Base-by-base conservation (phyloP, 2,797 vertebrate species). In the Erethizon dorsatum region DNA sequence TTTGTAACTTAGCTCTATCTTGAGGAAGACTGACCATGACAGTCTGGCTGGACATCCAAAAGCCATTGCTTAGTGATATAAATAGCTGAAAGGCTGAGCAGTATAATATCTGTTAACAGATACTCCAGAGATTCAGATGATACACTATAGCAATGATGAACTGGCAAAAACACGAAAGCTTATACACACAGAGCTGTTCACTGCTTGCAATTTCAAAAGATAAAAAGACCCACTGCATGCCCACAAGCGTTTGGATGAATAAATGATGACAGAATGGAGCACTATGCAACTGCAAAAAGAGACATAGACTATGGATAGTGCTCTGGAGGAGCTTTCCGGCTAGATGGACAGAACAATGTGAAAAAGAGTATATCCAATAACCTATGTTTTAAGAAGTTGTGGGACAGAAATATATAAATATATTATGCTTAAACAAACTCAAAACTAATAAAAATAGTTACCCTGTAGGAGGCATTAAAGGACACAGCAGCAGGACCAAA, bases 161-260 rank as follows among this genome's bases (percentile, higher is more conserved):
- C 31, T 57, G 69, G 17, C 26, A 79, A 93, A 88, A 96, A 20
- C 52, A 87, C 2, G 26, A 87, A 87, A 94, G 13, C 15, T 45
- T 54, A 52, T 37, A n/a, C 63, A 59, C 17, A 17, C 73, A 88
- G 83, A 82, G 33, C 52, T 94, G 9, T 57, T 63, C 11, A 71
- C 33, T 54, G 45, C 28, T 87, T 94, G 14, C 47, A 17, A 73
- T 94, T 96, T 93, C 73, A 77, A 84, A 96, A 90, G 77, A 61
- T 2, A 52, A 45, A 77, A 79, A 61, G 9, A 28, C 20, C 37
- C n/a, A 90, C 7, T 57, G 18, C 50, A 45, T 52, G 50, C 75
- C 61, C 47, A 61, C 5, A 91, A 18, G 5, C 20, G 28, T 84
- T 90, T 78, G 77, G 65, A 77, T 31, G 45, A 56, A 73, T 91